Base-by-base conservation (phyloP, 2,797 vertebrate species). In the Dromococcyx pavoninus region DNA sequence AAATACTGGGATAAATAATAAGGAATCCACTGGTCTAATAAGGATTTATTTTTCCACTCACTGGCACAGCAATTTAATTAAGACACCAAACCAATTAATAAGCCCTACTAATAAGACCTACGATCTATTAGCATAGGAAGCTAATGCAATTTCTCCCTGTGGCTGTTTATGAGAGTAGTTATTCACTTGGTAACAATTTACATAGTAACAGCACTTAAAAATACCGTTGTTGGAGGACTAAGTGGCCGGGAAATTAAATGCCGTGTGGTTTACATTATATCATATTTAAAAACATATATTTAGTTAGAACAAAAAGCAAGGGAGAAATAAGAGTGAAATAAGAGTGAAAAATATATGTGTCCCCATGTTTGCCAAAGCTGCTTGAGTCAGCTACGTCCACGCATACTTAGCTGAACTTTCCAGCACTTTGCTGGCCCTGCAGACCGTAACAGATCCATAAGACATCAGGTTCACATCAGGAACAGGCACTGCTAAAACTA, bases 11-110 rank as follows among this genome's bases (percentile, higher is more conserved):
- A 58, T 3, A 13, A 62, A 10, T 18, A 78, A 53, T n/a, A 66
- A 53, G 56, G 43, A 88, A 60, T 41, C 72, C 51, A 74, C 35
- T 53, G 66, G 44, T 51, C 85, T 93, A 93, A 84, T 56, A 67
- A 86, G 27, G 70, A 84, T 94, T 94, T 94, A 66, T 93, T 89
- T 91, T 91, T 76, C 73, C 48, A 41, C 82, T 91, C 62, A 32
- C 46, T 72, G 53, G 76, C 76, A 84, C 76, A 86, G 66, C 79
- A 75, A 86, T 94, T 95, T 92, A 94, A 95, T 92, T 95, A 94
- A 87, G 89, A 88, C 57, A 88, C 76, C 79, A 89, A 92, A 88
- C 75, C 79, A 95, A 95, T 94, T 97, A 94, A 92, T 94, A 92
- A 95, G 41, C 21, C 66, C 48, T 72, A 35, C 87, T 94, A 96